phyloP scores from a whole-genome alignment of 2,113 vertebrate genomes.

The Xyrauchen texanus region DNA sequence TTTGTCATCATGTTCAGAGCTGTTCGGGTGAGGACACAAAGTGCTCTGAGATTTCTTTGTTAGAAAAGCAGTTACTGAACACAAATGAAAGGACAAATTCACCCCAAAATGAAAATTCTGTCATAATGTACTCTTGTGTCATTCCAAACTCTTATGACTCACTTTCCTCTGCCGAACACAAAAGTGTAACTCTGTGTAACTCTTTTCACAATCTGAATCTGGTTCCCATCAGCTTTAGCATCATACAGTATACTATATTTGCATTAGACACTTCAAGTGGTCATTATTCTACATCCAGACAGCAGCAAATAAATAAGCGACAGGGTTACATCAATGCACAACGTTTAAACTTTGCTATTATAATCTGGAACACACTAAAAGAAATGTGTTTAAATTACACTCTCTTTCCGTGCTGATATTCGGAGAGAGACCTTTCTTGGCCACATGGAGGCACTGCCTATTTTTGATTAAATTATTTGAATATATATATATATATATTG shows the following conservation, averaged over 20 bases:
- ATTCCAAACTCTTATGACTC: too few species aligned
- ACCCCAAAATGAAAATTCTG: too few species aligned
- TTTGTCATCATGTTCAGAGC: background rate
- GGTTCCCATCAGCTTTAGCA: background rate
- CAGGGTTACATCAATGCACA: too few species aligned
- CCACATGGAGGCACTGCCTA: conserved; percentile 54
- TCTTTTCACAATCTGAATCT: background rate
- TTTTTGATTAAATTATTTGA: conserved; percentile 68
- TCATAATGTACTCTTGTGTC: too few species aligned
- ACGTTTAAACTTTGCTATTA: too few species aligned
- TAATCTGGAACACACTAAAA: too few species aligned
- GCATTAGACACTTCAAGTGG: too few species aligned
- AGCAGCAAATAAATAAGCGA: too few species aligned
- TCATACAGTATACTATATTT: too few species aligned
- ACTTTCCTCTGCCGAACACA: too few species aligned
- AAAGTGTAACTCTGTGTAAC: too few species aligned
- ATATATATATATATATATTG: conserved; percentile 49
- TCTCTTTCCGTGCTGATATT: conserved; percentile 44
- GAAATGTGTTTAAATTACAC: conserved; percentile 4
- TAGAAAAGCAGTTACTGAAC: conserved; percentile 27
- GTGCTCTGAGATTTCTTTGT: background rate
- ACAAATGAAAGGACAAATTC: background rate
- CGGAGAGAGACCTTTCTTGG: conserved; percentile 44
- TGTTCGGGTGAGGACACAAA: background rate
- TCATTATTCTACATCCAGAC: too few species aligned